phyloP scores from a whole-genome alignment of 2,797 vertebrate species.

The Ammospiza maritima region DNA sequence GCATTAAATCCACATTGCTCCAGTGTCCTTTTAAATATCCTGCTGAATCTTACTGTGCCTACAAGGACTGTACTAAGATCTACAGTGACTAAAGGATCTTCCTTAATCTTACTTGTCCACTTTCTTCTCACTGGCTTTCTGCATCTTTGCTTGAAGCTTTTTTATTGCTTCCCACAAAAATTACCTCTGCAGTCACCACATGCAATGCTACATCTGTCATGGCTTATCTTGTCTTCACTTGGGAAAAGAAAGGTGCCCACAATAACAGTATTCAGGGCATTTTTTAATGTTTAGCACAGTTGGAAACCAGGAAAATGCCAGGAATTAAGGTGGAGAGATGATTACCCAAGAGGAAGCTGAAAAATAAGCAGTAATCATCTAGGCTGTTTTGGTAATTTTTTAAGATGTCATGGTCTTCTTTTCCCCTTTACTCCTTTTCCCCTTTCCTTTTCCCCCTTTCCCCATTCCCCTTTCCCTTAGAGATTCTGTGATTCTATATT shows the following conservation, averaged over 20 bases:
- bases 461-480: too few relatives aligned
- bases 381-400: neutral
- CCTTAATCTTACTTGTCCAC: neutral
- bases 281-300: neutral
- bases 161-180: accelerated
- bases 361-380: neutral
- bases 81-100: neutral
- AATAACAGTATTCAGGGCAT: neutral
- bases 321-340: neutral
- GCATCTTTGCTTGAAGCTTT: neutral
- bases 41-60: neutral
- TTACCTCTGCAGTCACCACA: neutral
- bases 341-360: neutral
- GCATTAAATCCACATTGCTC: neutral
- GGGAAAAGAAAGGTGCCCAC: neutral
- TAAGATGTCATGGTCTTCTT: neutral
- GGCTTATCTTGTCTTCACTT: neutral
- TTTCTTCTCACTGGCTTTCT: neutral
- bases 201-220: neutral
- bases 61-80: neutral
- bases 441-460: too few relatives aligned
- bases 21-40: neutral
- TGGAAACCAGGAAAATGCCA: neutral
- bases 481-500: neutral
- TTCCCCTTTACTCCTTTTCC: too few relatives aligned